A percentile compares a stretch with the other conserved stretches of the same genome.
These are phyloP conservation scores for Polietes domitor DNA, from an alignment of 2,888 invertebrate genomes.

Conservation along the genomic window DNA sequence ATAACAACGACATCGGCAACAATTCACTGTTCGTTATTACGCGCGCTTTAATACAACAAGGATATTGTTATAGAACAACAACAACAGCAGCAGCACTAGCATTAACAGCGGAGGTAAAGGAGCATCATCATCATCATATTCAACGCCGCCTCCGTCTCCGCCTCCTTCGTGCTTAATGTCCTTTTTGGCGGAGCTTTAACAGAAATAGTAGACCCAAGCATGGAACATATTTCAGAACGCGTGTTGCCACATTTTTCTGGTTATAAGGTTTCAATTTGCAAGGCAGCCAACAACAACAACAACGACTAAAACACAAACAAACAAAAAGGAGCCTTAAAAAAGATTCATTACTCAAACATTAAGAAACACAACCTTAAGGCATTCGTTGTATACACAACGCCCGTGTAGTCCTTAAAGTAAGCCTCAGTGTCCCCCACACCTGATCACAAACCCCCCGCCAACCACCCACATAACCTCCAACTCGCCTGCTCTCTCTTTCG, in stretches of 20 bases:
- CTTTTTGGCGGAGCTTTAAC: background rate
- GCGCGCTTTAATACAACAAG: conserved; percentile 15
- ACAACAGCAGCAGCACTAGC: too few relatives aligned
- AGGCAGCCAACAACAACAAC: conserved; percentile 5
- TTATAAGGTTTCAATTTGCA: conserved; percentile 56
- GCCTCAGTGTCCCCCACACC: background rate
- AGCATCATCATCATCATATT: too few relatives aligned
- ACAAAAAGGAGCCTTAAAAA: conserved; percentile 40
- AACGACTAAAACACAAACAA: conserved; percentile 31
- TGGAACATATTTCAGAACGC: conserved; percentile 37
- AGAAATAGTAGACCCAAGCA: background rate
- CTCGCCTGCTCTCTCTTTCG: background rate
- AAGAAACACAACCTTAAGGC: conserved; percentile 52
- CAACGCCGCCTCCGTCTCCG: too few relatives aligned
- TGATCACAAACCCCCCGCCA: background rate
- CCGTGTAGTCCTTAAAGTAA: background rate
- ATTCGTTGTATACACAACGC: conserved; percentile 36
- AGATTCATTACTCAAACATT: conserved; percentile 64
- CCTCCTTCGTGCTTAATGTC: background rate
- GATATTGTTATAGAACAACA: background rate
- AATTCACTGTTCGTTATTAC: conserved; percentile 7
- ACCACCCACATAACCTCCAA: background rate
- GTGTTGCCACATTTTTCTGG: conserved; percentile 7
- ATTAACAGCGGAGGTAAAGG: too few relatives aligned
- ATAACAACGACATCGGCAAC: background rate